Evolutionary conservation across 2,888 invertebrate species (phyloP).

Genomic region (Anorthoa munda): DNA sequence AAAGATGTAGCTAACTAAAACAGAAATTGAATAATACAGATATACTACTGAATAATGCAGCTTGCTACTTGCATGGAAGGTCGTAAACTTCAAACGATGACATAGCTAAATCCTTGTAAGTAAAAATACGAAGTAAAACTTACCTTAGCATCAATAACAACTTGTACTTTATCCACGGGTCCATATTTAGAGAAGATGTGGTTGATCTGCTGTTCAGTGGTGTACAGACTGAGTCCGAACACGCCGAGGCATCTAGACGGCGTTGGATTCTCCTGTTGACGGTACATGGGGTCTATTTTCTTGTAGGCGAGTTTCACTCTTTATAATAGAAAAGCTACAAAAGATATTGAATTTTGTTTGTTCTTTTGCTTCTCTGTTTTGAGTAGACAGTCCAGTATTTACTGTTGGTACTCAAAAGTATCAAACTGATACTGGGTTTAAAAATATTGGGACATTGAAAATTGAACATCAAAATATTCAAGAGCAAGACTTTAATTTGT

Average conservation of each 20-base stretch:
- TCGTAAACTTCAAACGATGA: background rate
- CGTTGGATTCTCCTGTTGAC: slow-evolving; percentile 94
- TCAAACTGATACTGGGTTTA: slow-evolving; percentile 11
- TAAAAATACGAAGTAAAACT: slow-evolving; percentile 56
- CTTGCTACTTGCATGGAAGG: too few relatives aligned
- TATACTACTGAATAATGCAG: too few relatives aligned
- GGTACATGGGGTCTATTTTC: slow-evolving; percentile 65
- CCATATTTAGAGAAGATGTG: slow-evolving; percentile 98
- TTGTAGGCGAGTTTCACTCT: slow-evolving; percentile 52
- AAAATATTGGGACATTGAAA: background rate
- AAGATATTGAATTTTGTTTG: slow-evolving; percentile 44
- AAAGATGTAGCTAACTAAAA: too few relatives aligned
- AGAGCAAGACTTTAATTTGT: slow-evolving; percentile 15
- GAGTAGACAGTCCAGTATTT: slow-evolving; percentile 52
- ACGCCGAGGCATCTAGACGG: slow-evolving; percentile 98
- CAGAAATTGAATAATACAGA: too few relatives aligned
- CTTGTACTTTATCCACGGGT: slow-evolving; percentile 97
- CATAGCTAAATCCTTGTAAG: background rate
- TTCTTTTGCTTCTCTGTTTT: slow-evolving; percentile 44
- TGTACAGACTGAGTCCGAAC: slow-evolving; percentile 98
- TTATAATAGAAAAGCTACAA: slow-evolving; percentile 55
- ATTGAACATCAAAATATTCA: slow-evolving; percentile 9
- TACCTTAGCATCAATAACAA: slow-evolving; percentile 99
- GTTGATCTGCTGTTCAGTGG: slow-evolving; percentile 97
- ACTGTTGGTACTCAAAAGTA: slow-evolving; percentile 47